These are phyloP conservation scores for Carassius auratus DNA, from an alignment of 2,113 vertebrate species.

Conservation along the genomic window DNA sequence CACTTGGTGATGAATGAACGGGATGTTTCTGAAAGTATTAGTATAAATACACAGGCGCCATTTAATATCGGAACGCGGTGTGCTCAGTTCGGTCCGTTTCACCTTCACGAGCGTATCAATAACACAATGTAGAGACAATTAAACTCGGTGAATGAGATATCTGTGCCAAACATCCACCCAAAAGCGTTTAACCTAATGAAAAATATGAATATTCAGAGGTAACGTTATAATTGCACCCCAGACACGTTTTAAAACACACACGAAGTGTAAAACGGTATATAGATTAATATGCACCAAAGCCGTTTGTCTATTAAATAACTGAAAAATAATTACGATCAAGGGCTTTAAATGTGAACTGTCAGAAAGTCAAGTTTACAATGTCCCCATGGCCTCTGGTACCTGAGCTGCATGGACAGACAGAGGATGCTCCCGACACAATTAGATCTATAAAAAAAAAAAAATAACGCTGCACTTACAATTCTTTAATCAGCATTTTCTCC, in stretches of 20 bases:
- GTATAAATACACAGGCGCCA: constrained; percentile 19
- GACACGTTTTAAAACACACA: neutral
- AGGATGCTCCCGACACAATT: constrained; percentile 33
- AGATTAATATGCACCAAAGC: neutral
- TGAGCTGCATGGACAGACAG: neutral
- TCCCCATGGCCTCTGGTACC: constrained; percentile 52
- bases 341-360: constrained; percentile 21
- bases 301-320: neutral
- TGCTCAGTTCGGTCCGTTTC: constrained; percentile 64
- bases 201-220: no score
- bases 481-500: constrained; percentile 79
- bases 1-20: neutral
- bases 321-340: neutral
- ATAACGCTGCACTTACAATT: constrained; percentile 76
- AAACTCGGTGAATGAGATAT: neutral
- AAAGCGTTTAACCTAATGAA: neutral
- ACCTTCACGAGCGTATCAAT: constrained; percentile 70
- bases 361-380: constrained; percentile 57
- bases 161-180: neutral
- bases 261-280: neutral
- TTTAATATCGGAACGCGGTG: constrained; percentile 38
- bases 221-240: neutral
- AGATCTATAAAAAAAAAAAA: neutral
- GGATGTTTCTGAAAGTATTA: constrained; percentile 22
- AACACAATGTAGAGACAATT: constrained; percentile 37